phyloP scores from a whole-genome alignment of 1,140 invertebrate species.

The Megalopta genalis region DNA sequence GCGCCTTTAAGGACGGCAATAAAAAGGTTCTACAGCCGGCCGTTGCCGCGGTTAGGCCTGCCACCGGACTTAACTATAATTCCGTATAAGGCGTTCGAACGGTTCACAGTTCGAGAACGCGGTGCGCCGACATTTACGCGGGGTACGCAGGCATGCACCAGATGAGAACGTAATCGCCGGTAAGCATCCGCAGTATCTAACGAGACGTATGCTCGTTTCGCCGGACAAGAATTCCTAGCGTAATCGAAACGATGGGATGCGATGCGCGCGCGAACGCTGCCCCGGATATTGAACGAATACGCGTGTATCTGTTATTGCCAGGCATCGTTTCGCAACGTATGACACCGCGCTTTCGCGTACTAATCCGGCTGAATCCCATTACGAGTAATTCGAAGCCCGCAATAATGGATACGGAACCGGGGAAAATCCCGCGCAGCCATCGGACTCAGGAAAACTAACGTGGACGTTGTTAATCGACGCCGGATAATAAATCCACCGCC shows the following conservation, averaged over 20 bases:
- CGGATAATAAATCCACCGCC: not conserved
- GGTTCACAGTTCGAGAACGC: conserved; percentile 71
- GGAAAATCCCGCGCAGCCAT: conserved; percentile 14
- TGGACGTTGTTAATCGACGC: not conserved
- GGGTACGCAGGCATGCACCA: not conserved
- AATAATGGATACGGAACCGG: conserved; percentile 45
- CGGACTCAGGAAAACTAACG: not conserved
- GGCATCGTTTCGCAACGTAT: conserved; percentile 45
- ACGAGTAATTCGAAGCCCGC: conserved; percentile 62
- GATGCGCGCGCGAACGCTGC: conserved; percentile 11
- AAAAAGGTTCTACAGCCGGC: conserved; percentile 60
- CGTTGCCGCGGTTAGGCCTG: conserved; percentile 27
- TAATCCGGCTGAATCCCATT: conserved; percentile 72
- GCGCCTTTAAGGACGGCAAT: conserved; percentile 66
- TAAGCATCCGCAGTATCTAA: conserved; percentile 70
- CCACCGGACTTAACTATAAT: conserved; percentile 52
- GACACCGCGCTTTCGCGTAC: conserved; percentile 52
- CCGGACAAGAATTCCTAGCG: conserved; percentile 55
- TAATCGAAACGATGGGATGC: not conserved
- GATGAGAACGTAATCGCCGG: conserved; percentile 67
- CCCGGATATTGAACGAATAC: conserved; percentile 62
- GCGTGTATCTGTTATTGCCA: conserved; percentile 42
- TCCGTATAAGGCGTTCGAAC: conserved; percentile 66
- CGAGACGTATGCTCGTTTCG: conserved; percentile 62
- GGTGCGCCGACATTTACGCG: conserved; percentile 30